phyloP scores from a whole-genome alignment of 2,113 vertebrate genomes.

The Macquaria australasica region DNA sequence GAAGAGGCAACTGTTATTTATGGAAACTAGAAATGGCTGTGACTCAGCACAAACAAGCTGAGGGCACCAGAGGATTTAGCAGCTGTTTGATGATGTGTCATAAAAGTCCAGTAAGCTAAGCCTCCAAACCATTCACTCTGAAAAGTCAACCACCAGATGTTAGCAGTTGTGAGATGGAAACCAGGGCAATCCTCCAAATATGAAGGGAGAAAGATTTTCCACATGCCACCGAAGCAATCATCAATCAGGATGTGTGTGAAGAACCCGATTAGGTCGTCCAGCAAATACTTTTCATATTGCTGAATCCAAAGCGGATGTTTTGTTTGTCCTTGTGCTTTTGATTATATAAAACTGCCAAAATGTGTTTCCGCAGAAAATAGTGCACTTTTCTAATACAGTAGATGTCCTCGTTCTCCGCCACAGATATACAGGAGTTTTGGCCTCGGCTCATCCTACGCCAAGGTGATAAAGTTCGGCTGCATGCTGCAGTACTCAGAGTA shows the following conservation, averaged over 20 bases:
- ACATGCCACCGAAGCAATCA: conserved; percentile 14
- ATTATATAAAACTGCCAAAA: neutral
- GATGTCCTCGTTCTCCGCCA: neutral
- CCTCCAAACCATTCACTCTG: neutral
- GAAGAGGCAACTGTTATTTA: neutral
- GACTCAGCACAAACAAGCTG: conserved; percentile 1
- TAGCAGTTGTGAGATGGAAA: conserved; percentile 40
- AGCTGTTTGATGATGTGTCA: conserved; percentile 57
- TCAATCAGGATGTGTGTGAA: neutral
- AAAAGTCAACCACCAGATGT: conserved; percentile 54
- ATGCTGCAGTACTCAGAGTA: conserved; percentile 77
- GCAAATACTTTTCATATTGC: neutral
- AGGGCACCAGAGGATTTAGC: conserved; percentile 19
- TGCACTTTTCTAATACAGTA: neutral
- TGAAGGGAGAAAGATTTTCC: conserved; percentile 37
- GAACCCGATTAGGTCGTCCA: neutral
- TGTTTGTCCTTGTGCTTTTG: neutral
- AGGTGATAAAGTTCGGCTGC: conserved; percentile 79
- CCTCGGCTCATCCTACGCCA: conserved; percentile 80
- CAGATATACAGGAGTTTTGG: conserved; percentile 82
- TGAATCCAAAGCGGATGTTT: neutral
- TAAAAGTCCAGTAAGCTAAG: neutral
- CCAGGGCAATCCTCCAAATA: conserved; percentile 1
- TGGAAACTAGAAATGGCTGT: conserved; percentile 2
- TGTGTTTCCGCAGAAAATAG: neutral